phyloP scores from a whole-genome alignment of 2,797 vertebrate species.

The Macrochelys suwanniensis region DNA sequence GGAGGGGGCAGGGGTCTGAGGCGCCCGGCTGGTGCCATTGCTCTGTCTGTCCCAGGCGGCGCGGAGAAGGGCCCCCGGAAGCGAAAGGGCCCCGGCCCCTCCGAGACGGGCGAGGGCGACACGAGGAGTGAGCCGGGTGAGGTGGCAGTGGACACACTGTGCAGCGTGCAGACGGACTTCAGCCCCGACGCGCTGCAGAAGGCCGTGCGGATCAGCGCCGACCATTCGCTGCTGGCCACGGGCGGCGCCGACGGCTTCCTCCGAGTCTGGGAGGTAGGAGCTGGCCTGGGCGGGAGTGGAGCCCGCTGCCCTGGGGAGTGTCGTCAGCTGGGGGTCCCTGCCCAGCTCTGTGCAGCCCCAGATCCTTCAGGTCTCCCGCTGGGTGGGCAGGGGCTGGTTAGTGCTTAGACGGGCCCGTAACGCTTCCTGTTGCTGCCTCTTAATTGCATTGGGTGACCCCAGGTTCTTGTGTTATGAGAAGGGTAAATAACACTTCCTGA shows the following conservation, averaged over 20 bases:
- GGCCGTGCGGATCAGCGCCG: conserved; percentile 89
- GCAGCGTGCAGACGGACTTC: conserved; percentile 89
- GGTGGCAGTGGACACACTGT: conserved; percentile 85
- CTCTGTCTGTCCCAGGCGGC: fast-evolving
- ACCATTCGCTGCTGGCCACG: conserved; percentile 88
- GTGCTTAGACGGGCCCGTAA: neutral
- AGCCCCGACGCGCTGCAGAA: conserved; percentile 93
- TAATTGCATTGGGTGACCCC: too few species aligned
- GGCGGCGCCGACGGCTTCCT: conserved; percentile 92
- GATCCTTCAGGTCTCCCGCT: too few species aligned
- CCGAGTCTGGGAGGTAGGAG: conserved; percentile 92
- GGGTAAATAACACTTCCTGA: too few species aligned
- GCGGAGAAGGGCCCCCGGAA: conserved; percentile 37
- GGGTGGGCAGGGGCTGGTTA: neutral
- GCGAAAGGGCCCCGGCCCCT: neutral
- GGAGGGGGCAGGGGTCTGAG: fast-evolving
- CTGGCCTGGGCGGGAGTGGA: neutral
- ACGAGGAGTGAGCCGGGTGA: conserved; percentile 78
- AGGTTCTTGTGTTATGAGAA: too few species aligned
- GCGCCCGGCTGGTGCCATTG: fast-evolving
- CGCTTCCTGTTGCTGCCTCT: neutral
- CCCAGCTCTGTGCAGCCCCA: too few species aligned
- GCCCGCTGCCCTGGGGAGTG: neutral
- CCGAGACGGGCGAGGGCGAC: neutral
- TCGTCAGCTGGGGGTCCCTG: neutral